Conservation (phyloP, 92 coral and sea anemone species). For the Phymanthus crucifer region DNA sequence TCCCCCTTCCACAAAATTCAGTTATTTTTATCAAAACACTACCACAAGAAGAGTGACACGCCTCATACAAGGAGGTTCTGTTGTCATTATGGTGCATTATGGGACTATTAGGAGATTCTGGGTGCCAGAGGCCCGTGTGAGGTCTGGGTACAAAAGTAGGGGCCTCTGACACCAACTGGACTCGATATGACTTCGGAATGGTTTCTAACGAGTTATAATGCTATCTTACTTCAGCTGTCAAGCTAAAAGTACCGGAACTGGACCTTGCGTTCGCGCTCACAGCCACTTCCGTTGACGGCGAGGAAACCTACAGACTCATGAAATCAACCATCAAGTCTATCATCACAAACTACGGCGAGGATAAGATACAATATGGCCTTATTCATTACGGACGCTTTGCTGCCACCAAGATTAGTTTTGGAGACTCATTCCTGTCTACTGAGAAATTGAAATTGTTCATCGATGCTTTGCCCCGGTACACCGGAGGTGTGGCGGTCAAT, state of each 20-base stretch:
- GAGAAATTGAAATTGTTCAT: conserved; percentile 16
- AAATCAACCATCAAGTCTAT: conserved; percentile 39
- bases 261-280: conserved; percentile 49
- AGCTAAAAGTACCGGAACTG: conserved; percentile 26
- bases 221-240: background rate
- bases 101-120: too few species aligned
- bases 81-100: too few species aligned
- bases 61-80: too few species aligned
- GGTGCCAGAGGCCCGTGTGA: too few species aligned
- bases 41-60: too few species aligned
- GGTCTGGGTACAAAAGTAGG: background rate
- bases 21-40: too few species aligned
- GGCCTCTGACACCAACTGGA: too few species aligned
- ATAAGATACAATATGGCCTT: conserved; percentile 33
- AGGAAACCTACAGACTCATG: conserved; percentile 32
- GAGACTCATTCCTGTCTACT: conserved; percentile 8
- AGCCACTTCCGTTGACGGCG: conserved; percentile 37
- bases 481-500: conserved; percentile 58
- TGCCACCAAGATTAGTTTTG: conserved; percentile 16
- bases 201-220: background rate
- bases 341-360: conserved; percentile 32
- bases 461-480: conserved; percentile 33
- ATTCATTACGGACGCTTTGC: conserved; percentile 26
- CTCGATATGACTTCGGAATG: background rate
- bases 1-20: too few species aligned